phyloP scores from a whole-genome alignment of 2,113 vertebrate genomes.

The Cisticola juncidis region DNA sequence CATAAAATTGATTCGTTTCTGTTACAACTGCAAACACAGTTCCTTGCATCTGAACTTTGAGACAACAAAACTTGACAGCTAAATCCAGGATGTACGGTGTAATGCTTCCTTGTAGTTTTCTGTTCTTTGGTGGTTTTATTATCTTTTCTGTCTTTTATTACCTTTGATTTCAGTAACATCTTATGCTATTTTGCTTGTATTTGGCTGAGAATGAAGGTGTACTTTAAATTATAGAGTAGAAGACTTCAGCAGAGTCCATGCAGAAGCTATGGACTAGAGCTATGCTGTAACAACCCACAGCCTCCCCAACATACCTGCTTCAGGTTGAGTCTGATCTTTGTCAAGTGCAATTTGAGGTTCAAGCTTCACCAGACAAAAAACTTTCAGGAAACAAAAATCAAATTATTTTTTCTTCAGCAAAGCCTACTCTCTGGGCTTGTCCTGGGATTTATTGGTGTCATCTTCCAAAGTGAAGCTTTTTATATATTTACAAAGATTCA shows the following conservation, averaged over 20 bases:
- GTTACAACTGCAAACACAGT: neutral
- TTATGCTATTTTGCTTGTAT: neutral
- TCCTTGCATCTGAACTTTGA: neutral
- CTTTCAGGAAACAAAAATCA: neutral
- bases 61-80: neutral
- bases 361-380: neutral
- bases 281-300: neutral
- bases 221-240: neutral
- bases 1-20: neutral
- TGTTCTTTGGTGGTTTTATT: neutral
- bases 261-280: too few relatives aligned
- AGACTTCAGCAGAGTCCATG: neutral
- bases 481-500: neutral
- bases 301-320: neutral
- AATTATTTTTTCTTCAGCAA: neutral
- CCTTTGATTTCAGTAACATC: neutral
- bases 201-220: neutral
- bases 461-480: neutral
- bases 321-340: neutral
- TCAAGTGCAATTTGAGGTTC: neutral
- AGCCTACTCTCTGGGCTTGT: neutral
- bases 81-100: neutral
- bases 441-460: neutral
- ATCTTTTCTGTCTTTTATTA: neutral
- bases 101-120: neutral